Evolutionary conservation across 2,113 vertebrate species (phyloP).

Genomic region (Colistium nudipinnis): DNA sequence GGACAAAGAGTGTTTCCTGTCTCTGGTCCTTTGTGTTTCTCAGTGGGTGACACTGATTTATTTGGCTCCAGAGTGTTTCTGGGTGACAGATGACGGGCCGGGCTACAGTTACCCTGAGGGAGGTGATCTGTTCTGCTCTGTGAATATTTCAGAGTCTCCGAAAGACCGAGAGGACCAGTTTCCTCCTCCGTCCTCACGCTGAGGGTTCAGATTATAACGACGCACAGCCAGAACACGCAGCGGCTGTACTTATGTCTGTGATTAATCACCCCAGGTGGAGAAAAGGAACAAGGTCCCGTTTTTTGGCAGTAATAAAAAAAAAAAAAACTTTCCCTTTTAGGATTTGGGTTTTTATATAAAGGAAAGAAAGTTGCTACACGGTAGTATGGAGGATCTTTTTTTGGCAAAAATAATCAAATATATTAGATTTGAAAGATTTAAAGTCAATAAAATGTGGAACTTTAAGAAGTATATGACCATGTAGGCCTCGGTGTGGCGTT

Average conservation of each 20-base stretch:
- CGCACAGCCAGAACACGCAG: constrained; percentile 5
- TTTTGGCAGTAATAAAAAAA: too few species aligned
- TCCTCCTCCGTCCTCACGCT: constrained; percentile 54
- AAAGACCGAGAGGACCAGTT: too few species aligned
- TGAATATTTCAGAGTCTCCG: constrained; percentile 74
- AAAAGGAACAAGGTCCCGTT: too few species aligned
- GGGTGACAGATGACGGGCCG: constrained; percentile 53
- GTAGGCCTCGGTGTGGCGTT: neutral
- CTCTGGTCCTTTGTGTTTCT: too few species aligned
- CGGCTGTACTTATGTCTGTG: neutral
- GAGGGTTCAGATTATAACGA: constrained; percentile 1
- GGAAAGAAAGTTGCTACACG: neutral
- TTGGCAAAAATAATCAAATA: neutral
- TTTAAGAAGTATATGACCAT: too few species aligned
- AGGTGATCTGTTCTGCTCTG: constrained; percentile 66
- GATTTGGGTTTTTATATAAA: too few species aligned
- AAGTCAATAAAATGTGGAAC: too few species aligned
- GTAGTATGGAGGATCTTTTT: neutral
- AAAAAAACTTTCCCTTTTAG: too few species aligned
- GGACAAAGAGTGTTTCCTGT: too few species aligned
- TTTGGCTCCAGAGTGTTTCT: constrained; percentile 26
- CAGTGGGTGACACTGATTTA: too few species aligned
- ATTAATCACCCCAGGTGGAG: too few species aligned
- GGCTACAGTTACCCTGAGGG: constrained; percentile 40
- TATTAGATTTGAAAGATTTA: too few species aligned